A percentile compares a stretch with the other conserved stretches of the same genome.
phyloP scores from a whole-genome alignment of 2,113 vertebrate species.

The Petroica traversi region DNA sequence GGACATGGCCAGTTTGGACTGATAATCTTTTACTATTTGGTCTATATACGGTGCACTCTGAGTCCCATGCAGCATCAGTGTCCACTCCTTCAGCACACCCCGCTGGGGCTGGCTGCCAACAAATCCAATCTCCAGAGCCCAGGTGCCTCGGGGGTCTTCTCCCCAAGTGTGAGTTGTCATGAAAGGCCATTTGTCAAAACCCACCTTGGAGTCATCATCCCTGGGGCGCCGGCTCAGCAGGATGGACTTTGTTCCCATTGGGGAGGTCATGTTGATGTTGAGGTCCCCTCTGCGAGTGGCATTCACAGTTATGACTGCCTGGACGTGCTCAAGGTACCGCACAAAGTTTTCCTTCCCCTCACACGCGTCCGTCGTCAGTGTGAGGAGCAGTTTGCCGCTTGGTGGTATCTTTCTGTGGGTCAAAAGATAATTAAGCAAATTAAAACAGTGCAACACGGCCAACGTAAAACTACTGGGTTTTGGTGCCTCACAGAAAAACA shows the following conservation, averaged over 20 bases:
- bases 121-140: slow-evolving; percentile 93
- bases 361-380: slow-evolving; percentile 86
- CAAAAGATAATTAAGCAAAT: not conserved
- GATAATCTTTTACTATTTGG: slow-evolving; percentile 96
- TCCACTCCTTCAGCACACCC: slow-evolving; percentile 95
- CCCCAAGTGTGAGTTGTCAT: slow-evolving; percentile 99
- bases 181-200: slow-evolving; percentile 99
- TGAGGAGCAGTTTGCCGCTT: slow-evolving; percentile 85
- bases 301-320: slow-evolving; percentile 95
- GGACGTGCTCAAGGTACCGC: slow-evolving; percentile 95
- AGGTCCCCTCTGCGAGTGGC: slow-evolving; percentile 91
- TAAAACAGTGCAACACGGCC: not conserved
- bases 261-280: slow-evolving; percentile 98
- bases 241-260: slow-evolving; percentile 98
- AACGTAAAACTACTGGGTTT: not conserved
- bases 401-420: slow-evolving; percentile 87
- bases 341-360: slow-evolving; percentile 97
- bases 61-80: slow-evolving; percentile 96
- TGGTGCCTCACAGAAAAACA: not conserved
- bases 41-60: slow-evolving; percentile 98
- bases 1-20: slow-evolving; percentile 99
- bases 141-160: slow-evolving; percentile 94
- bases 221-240: slow-evolving; percentile 92
- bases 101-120: slow-evolving; percentile 82
- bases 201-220: slow-evolving; percentile 94